phyloP scores from a whole-genome alignment of 2,888 invertebrate genomes.

The Leucophenga maculata region DNA sequence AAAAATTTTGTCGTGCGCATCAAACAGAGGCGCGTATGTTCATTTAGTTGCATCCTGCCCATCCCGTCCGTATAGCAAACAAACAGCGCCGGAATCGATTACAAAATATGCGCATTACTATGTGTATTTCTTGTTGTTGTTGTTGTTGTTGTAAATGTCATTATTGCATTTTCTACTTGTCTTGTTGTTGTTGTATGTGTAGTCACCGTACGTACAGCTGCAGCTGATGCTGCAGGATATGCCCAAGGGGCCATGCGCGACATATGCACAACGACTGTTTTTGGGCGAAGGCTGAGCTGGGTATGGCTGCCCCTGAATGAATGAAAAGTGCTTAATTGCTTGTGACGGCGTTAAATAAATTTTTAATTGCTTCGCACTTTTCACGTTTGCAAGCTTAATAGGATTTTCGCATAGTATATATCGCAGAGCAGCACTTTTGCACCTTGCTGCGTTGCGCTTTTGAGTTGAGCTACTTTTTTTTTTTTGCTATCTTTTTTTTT shows the following conservation, averaged over 20 bases:
- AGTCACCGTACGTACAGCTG: not conserved
- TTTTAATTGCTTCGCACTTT: constrained; percentile 72
- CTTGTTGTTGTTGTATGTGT: constrained; percentile 27
- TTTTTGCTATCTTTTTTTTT: constrained; percentile 17
- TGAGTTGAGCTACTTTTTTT: constrained; percentile 18
- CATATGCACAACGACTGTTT: not conserved
- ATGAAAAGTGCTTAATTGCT: constrained; percentile 71
- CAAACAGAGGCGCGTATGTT: not conserved
- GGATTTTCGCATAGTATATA: constrained; percentile 55
- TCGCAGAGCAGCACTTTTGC: constrained; percentile 33
- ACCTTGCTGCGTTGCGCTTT: constrained; percentile 25
- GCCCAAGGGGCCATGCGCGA: not conserved
- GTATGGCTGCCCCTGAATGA: constrained; percentile 57
- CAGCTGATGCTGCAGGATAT: not conserved
- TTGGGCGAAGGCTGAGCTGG: not conserved
- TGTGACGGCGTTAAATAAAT: constrained; percentile 72
- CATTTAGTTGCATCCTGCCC: too few species aligned
- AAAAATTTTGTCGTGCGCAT: not conserved
- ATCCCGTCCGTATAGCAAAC: too few species aligned
- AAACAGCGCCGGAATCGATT: not conserved
- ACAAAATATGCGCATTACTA: constrained; percentile 5
- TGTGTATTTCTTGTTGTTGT: constrained; percentile 9
- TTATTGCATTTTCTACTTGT: too few species aligned
- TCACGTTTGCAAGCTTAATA: constrained; percentile 70
- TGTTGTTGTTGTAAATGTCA: not conserved